These are phyloP conservation scores for Lamellibrachia columna DNA, from an alignment of 2,888 invertebrate species.

Conservation along the genomic window DNA sequence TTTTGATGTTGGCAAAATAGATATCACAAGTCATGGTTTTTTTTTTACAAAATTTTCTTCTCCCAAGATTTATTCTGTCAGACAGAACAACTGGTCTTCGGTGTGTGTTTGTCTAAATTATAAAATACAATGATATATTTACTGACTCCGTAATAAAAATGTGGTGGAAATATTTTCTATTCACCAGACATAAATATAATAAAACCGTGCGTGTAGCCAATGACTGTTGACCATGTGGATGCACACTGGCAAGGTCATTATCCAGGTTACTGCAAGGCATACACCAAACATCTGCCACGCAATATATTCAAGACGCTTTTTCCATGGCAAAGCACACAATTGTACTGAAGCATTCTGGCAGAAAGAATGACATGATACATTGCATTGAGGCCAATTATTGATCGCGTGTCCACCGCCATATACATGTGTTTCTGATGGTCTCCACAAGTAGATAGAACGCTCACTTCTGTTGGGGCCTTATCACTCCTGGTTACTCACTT, in stretches of 20 bases:
- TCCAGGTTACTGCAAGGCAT: background rate
- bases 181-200: background rate
- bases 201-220: background rate
- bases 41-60: too few relatives aligned
- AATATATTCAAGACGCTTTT: background rate
- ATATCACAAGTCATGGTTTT: too few relatives aligned
- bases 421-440: background rate
- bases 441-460: background rate
- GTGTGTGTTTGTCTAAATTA: too few relatives aligned
- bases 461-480: background rate
- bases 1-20: too few relatives aligned
- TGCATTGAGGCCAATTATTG: conserved; percentile 12
- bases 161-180: background rate
- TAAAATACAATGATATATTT: background rate
- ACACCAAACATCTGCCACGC: background rate
- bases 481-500: background rate
- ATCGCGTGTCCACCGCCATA: background rate
- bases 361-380: conserved; percentile 9
- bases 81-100: too few relatives aligned
- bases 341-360: background rate
- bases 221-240: background rate
- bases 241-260: background rate
- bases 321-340: background rate
- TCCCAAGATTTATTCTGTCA: too few relatives aligned
- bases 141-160: background rate